Conservation (phyloP, 2,113 vertebrate genomes). For the Aplodontia rufa region DNA sequence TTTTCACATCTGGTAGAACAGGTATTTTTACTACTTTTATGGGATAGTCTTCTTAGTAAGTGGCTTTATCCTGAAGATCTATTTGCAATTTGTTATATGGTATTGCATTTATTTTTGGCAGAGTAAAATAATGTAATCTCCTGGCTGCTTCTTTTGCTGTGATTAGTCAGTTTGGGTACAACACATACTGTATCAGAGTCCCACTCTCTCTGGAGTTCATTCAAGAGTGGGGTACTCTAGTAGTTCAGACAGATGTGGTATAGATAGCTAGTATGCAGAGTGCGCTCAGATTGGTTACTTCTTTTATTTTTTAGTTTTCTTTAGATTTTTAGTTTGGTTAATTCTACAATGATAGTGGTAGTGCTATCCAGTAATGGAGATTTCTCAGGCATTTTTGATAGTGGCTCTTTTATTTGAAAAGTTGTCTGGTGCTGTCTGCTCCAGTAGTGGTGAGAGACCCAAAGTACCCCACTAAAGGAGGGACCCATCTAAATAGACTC, state of each 20-base stretch:
- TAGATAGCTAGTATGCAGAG: not conserved
- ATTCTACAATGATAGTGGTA: not conserved
- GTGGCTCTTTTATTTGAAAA: not conserved
- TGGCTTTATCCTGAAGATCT: not conserved
- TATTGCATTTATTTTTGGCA: not conserved
- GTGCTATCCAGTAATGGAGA: no score
- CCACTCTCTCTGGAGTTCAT: not conserved
- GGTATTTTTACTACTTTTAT: not conserved
- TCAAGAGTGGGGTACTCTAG: not conserved
- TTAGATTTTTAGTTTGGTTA: no score
- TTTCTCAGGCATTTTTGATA: not conserved
- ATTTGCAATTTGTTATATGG: not conserved
- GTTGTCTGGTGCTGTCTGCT: not conserved
- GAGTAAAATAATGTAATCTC: not conserved
- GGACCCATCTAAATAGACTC: not conserved
- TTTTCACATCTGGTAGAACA: not conserved
- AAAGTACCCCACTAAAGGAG: no score
- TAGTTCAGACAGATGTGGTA: not conserved
- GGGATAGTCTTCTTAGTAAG: not conserved
- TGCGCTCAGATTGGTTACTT: no score
- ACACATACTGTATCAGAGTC: not conserved
- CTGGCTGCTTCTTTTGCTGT: not conserved
- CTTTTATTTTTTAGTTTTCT: no score
- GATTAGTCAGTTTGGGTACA: not conserved
- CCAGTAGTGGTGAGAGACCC: no score